These are phyloP conservation scores for Poeciliopsis retropinna DNA, from an alignment of 2,113 vertebrate species.

Conservation along the genomic window DNA sequence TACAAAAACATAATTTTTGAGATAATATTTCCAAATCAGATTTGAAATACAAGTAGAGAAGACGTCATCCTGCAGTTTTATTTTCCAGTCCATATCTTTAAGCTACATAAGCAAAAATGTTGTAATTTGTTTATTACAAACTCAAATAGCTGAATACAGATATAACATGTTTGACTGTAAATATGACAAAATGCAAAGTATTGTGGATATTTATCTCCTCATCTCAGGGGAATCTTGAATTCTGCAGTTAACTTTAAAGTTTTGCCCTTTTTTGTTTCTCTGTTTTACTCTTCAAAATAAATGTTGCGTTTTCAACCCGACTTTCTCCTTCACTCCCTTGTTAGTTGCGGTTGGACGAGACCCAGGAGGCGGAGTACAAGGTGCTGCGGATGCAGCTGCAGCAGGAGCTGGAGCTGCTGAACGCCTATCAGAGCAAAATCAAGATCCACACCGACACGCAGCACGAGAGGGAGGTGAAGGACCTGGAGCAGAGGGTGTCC, in stretches of 20 bases:
- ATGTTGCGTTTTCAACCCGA: background rate
- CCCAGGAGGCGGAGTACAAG: slow-evolving; percentile 91
- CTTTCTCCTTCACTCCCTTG: slow-evolving; percentile 4
- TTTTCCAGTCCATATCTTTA: too few species aligned
- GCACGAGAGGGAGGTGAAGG: slow-evolving; percentile 89
- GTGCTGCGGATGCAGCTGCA: slow-evolving; percentile 91
- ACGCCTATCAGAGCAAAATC: slow-evolving; percentile 95
- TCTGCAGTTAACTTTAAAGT: background rate
- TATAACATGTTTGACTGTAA: too few species aligned
- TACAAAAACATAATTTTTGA: too few species aligned
- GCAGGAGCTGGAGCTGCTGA: slow-evolving; percentile 91
- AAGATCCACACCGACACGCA: slow-evolving; percentile 92
- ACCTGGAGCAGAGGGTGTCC: slow-evolving; percentile 92
- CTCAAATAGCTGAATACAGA: too few species aligned
- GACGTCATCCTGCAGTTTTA: too few species aligned
- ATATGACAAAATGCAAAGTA: background rate
- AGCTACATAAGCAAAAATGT: background rate
- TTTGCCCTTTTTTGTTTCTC: background rate
- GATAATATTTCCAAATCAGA: too few species aligned
- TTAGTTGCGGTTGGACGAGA: slow-evolving; percentile 90
- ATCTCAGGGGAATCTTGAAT: background rate
- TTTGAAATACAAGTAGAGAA: too few species aligned
- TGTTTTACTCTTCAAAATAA: background rate
- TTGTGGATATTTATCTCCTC: background rate
- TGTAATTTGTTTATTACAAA: too few species aligned